Evolutionary conservation across 2,888 invertebrate genomes (phyloP).

Genomic region (Polietes domitor): DNA sequence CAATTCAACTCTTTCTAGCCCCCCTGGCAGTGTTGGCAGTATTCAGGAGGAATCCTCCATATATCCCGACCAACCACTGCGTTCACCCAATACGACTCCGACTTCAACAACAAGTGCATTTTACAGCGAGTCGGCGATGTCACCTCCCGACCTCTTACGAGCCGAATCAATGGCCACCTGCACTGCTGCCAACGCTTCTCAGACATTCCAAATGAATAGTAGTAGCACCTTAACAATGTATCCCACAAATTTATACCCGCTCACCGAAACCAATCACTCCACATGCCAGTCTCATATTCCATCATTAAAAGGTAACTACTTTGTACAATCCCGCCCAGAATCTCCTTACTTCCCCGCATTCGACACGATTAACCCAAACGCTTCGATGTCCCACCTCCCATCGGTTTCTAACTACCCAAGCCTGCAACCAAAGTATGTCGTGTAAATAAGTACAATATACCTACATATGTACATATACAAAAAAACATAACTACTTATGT

Average conservation of each 20-base stretch:
- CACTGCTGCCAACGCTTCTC: conserved; percentile 65
- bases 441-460: neutral
- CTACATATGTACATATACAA: neutral
- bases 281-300: conserved; percentile 68
- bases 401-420: conserved; percentile 8
- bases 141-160: conserved; percentile 53
- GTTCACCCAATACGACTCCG: neutral
- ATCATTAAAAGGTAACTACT: conserved; percentile 74
- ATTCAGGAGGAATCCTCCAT: conserved; percentile 9
- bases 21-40: conserved; percentile 83
- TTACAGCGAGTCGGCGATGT: conserved; percentile 37
- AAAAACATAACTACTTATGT: neutral
- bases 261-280: conserved; percentile 70
- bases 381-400: conserved; percentile 12
- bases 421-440: neutral
- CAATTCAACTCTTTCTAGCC: conserved; percentile 92
- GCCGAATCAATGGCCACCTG: conserved; percentile 61
- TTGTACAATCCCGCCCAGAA: neutral
- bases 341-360: neutral
- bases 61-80: conserved; percentile 5
- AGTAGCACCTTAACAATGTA: conserved; percentile 49
- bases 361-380: conserved; percentile 28
- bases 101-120: conserved; percentile 16
- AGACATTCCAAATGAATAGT: conserved; percentile 56
- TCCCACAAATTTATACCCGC: conserved; percentile 68